These are phyloP conservation scores for Circaetus cinerascens DNA, from an alignment of 2,113 vertebrate genomes.

Conservation along the genomic window DNA sequence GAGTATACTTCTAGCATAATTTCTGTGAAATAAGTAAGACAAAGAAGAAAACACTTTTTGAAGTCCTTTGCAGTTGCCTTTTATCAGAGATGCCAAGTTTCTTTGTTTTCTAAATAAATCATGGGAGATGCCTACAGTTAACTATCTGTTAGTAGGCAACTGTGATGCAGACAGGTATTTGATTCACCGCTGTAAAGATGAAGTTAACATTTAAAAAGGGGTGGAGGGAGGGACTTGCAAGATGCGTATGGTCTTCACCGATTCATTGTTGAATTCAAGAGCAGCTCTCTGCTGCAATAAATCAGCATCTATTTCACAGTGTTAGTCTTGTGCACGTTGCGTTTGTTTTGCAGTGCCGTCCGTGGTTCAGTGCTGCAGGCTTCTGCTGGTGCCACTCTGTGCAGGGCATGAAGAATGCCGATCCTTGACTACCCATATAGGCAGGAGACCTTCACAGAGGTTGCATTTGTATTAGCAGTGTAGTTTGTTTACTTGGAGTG, in stretches of 20 bases:
- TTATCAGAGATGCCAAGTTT: background rate
- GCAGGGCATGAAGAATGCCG: background rate
- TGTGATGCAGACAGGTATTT: background rate
- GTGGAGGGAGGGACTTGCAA: background rate
- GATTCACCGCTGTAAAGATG: background rate
- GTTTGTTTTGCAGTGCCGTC: background rate
- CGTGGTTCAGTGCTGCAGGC: background rate
- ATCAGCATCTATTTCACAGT: background rate
- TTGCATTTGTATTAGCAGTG: background rate
- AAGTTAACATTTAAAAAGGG: background rate
- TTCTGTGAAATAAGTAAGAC: background rate
- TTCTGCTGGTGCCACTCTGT: background rate
- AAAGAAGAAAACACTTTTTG: background rate
- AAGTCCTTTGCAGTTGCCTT: background rate
- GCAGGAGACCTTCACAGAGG: background rate
- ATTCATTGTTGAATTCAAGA: background rate
- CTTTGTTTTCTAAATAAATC: background rate
- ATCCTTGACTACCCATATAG: background rate
- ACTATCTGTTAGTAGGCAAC: background rate
- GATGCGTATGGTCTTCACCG: accelerated
- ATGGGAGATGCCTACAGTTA: background rate
- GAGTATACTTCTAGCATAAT: background rate
- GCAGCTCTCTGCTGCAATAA: background rate
- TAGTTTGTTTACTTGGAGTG: background rate
- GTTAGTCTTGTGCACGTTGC: accelerated